Evolutionary conservation across 2,797 vertebrate genomes (phyloP), one percentile per base, ranked within the genome.

Genomic region (Philypnodon macrostomus): DNA sequence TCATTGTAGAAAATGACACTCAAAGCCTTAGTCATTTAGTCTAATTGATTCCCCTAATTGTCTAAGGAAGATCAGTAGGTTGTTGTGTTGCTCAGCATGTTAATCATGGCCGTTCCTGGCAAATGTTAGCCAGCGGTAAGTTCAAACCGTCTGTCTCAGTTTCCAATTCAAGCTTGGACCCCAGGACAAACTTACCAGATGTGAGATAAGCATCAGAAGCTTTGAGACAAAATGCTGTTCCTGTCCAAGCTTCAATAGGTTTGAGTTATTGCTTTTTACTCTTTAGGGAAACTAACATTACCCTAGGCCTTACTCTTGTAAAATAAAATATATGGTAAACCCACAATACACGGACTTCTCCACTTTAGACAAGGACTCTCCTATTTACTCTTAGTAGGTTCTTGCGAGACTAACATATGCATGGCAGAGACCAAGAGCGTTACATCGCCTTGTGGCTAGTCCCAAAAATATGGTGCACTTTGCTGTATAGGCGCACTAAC

Each of bases 1-100:
- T 18, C 32, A 4, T 21, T 52, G 33, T 27, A 41, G 60, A 35
- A 47, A 63, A 53, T 18, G 33, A 60, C 34, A 55, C 73, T 67
- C 45, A 36, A 12, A 4, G 78, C 50, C 44, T 27, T 52, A 17
- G 4, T 61, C 59, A 40, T 78, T 77, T 65, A 66, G 51, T 56
- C 47, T 17, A 67, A 75, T 70, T 41, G 56, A 80, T 73, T 73
- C 8, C 38, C 24, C 60, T 79, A 72, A 81, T 75, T 75, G 63
- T 82, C 27, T 68, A 11, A 42, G 42, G 49, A 72, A 70, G 44
- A 41, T 35, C 40, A 58, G 55, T 37, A 54, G 33, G 56, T 62
- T 58, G 21, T 51, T 45, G 13, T 27, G 47, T 55, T 40, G 56
- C 31, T 55, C 47, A 40, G 44, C 39, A 31, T 68, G 34, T 65